Base-by-base conservation (phyloP, 2,888 invertebrate genomes). In the Venusia cambrica region DNA sequence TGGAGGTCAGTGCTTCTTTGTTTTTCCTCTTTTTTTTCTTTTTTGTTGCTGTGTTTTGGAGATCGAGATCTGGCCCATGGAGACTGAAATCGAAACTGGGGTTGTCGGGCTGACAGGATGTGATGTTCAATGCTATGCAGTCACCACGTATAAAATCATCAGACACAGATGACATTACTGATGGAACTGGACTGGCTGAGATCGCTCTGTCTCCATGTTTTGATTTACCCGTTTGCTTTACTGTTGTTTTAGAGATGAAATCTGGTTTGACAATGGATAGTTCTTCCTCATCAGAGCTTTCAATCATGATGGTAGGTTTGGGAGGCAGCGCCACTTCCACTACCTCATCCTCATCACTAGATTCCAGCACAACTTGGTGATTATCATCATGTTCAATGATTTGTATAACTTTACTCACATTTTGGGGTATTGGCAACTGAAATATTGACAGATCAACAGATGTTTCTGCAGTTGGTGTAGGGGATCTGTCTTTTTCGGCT, bases 291-390 rank as follows among this genome's bases (percentile, higher is more conserved):
- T 87, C 87, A 5, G 87, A 87, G 55, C 87, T 87, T 42, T 87
- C 87, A 42, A 87, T 81, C 6, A 79, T 85, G 26, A 87, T 85
- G 4, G 83, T 84, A 0, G 83, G 85, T 52, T 81, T 81, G 1
- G 83, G 80, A 34, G 83, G 84, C 21, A 87, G 45, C n/a, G 66
- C 76, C 12, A 87, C 72, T 57, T 85, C 88, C 39, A 87, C 60
- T 6, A 87, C 87, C 45, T 87, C 87, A 64, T 87, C 87, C 29
- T 87, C 87, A 57, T 84, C 85, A 57, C 87, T 87, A 21, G 83
- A 65, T 41, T 77, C 72, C 11, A 87, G 60, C 13, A 78, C 44
- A 37, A 81, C 60, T 17, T 58, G 46, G 2, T 49, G 50, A 3
- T 54, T 45, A 6, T 51, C 45, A 5, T 78, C 74, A 47, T 70